Evolutionary conservation across 2,113 vertebrate genomes (phyloP).

Genomic region (Falco punctatus): DNA sequence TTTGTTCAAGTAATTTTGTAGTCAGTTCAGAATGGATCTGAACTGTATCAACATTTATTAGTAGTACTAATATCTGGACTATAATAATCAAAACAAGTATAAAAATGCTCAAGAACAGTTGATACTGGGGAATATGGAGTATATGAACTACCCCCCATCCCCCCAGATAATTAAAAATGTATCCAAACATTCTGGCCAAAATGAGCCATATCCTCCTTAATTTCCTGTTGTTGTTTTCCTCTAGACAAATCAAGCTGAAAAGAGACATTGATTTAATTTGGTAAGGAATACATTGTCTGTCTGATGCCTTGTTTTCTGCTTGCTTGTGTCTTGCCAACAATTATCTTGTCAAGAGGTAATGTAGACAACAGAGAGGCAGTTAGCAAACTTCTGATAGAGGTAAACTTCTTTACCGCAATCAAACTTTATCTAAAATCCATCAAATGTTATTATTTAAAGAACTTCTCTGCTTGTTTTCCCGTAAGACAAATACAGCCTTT

Average conservation of each 20-base stretch:
- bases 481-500: background rate
- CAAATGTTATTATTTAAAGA: constrained; percentile 23
- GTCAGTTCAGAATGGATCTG: background rate
- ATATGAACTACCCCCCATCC: no score
- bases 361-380: constrained; percentile 9
- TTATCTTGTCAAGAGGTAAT: constrained; percentile 70
- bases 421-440: background rate
- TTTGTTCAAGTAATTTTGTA: constrained; percentile 10
- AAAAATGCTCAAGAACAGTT: background rate
- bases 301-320: constrained; percentile 60
- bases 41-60: background rate
- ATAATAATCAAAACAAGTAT: background rate
- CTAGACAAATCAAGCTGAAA: constrained; percentile 42
- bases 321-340: constrained; percentile 54
- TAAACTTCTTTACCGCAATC: background rate
- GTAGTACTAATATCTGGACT: background rate
- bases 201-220: background rate
- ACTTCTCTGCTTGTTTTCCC: background rate
- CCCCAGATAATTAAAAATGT: background rate
- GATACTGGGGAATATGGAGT: background rate
- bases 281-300: constrained; percentile 33
- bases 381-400: constrained; percentile 41
- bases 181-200: background rate
- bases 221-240: constrained; percentile 32
- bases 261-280: constrained; percentile 65